A percentile compares a stretch with the other conserved stretches of the same genome.
phyloP scores from a whole-genome alignment of 1,140 invertebrate species.

The Danaus plexippus region DNA sequence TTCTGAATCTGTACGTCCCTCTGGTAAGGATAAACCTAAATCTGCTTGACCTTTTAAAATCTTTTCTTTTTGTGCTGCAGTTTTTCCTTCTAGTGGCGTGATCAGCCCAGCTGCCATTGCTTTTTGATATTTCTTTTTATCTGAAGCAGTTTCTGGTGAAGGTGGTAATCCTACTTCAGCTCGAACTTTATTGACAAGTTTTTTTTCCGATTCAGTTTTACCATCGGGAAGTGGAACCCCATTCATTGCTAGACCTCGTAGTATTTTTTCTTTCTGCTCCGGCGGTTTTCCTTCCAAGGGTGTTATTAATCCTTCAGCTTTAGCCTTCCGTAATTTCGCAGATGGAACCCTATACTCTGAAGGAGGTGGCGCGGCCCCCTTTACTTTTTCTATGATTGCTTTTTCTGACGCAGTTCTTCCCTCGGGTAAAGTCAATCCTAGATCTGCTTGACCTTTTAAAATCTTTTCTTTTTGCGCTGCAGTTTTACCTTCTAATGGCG shows the following conservation, averaged over 20 bases:
- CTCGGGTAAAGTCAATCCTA: conserved; percentile 18
- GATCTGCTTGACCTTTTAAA: conserved; percentile 11
- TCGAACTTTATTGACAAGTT: too few species aligned
- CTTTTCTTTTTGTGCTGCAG: conserved; percentile 4
- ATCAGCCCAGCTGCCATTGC: conserved; percentile 11
- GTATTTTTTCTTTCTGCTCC: too few species aligned
- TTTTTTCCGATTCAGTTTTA: too few species aligned
- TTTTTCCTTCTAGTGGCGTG: conserved; percentile 24
- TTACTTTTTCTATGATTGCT: conserved; percentile 20
- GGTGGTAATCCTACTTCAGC: too few species aligned
- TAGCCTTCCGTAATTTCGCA: conserved; percentile 11
- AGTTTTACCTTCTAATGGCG: conserved; percentile 23
- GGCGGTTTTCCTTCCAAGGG: conserved; percentile 17
- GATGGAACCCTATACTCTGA: not conserved
- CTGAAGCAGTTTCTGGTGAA: too few species aligned
- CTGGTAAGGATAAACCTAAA: conserved; percentile 15
- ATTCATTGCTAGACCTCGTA: too few species aligned
- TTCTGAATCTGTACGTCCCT: conserved; percentile 21
- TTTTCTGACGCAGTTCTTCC: conserved; percentile 23
- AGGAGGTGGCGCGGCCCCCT: not conserved
- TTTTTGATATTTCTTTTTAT: too few species aligned
- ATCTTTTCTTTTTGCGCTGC: conserved; percentile 16
- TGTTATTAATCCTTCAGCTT: conserved; percentile 18
- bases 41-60: conserved; percentile 13
- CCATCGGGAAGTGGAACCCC: too few species aligned